Percentiles rank a stretch among this genome's conserved stretches.
phyloP scores from a whole-genome alignment of 2,888 invertebrate genomes.

The Polydrusus pterygomalis region DNA sequence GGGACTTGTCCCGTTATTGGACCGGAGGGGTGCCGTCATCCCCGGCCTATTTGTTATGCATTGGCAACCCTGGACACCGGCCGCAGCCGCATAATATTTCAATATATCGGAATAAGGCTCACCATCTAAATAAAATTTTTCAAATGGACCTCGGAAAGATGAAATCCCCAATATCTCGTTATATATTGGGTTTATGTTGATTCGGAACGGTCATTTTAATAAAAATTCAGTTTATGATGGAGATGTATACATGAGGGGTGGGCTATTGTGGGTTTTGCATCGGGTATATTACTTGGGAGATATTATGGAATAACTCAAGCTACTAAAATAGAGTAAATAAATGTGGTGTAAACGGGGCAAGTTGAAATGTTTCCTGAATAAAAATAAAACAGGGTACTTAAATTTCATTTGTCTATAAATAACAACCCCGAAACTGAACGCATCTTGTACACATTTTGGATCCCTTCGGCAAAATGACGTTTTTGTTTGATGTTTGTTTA shows the following conservation, averaged over 20 bases:
- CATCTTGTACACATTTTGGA: too few species aligned
- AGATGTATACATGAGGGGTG: constrained; percentile 27
- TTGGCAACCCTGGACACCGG: constrained; percentile 71
- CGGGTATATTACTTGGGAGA: neutral
- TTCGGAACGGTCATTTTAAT: constrained; percentile 55
- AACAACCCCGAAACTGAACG: too few species aligned
- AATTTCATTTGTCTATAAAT: too few species aligned
- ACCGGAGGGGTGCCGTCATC: constrained; percentile 68
- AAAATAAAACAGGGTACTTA: too few species aligned
- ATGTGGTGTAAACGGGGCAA: neutral
- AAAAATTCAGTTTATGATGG: constrained; percentile 56
- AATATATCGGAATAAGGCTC: constrained; percentile 67
- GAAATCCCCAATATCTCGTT: constrained; percentile 55
- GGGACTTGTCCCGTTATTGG: constrained; percentile 62
- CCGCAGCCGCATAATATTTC: constrained; percentile 70
- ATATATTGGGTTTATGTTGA: constrained; percentile 57
- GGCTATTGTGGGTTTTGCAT: constrained; percentile 28
- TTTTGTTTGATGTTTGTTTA: too few species aligned
- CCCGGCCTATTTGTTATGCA: constrained; percentile 71
- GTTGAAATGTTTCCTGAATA: neutral
- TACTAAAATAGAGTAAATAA: constrained; percentile 1
- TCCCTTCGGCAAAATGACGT: too few species aligned
- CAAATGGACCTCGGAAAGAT: constrained; percentile 61
- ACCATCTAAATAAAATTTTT: constrained; percentile 68
- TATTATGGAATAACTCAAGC: constrained; percentile 5